Evolutionary conservation across 2,113 vertebrate species (phyloP).

Genomic region (Perognathus longimembris): DNA sequence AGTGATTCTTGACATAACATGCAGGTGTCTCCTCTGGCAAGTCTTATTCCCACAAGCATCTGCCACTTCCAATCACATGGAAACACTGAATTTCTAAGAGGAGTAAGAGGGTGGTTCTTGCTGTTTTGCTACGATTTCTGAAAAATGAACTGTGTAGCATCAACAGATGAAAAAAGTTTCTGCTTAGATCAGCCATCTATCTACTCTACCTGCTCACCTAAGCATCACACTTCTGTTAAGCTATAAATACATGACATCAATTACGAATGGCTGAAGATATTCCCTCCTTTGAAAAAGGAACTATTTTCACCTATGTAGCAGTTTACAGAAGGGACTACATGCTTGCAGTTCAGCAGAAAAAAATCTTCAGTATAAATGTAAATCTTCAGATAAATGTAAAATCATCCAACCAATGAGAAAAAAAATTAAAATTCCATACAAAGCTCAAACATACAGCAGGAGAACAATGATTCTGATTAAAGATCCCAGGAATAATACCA

Average conservation of each 20-base stretch:
- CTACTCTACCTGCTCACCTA: not conserved
- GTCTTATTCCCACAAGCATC: not conserved
- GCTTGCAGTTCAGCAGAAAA: not conserved
- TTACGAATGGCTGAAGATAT: not conserved
- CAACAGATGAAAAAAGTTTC: constrained; percentile 23
- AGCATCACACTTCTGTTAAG: constrained; percentile 39
- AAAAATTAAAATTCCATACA: not conserved
- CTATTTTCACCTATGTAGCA: not conserved
- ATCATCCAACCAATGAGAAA: not conserved
- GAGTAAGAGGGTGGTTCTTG: not conserved
- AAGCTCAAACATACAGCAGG: not conserved
- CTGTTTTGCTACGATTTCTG: constrained; percentile 8
- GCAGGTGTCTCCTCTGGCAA: not conserved
- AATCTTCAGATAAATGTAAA: constrained; percentile 33
- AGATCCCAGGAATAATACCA: constrained; percentile 20
- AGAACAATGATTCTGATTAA: not conserved
- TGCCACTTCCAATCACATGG: not conserved
- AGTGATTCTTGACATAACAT: not conserved
- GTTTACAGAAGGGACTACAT: constrained; percentile 17
- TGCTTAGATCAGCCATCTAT: constrained; percentile 49
- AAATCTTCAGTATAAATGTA: not conserved
- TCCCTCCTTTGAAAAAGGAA: constrained; percentile 20
- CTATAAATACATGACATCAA: not conserved
- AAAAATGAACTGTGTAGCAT: constrained; percentile 45
- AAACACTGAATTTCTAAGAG: constrained; percentile 23